Base-by-base conservation (phyloP, 2,888 invertebrate species). In the Erebia ligea region DNA sequence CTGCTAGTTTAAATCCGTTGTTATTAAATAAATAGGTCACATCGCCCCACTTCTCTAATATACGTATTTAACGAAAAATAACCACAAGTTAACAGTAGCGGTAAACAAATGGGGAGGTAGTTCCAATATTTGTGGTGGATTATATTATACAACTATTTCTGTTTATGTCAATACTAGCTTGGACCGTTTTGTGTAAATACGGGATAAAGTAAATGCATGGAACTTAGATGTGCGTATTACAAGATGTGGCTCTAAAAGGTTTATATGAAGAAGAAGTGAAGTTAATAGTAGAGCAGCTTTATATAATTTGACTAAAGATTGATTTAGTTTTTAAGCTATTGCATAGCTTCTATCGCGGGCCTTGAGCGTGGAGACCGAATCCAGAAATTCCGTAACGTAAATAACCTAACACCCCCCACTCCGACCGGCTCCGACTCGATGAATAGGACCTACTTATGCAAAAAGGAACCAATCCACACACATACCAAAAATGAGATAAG, bases 121-220 rank as follows among this genome's bases (percentile, higher is more conserved):
- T 61, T 67, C 61, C 77, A 75, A 77, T 81, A 79, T 79, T 76
- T 74, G 70, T 74, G 72, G 67, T 63, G 58, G 56, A 64, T 67
- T 61, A 67, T 61, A 67, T 67, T 67, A 67, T 52, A 61, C 67
- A 73, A 77, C 76, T 77, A 76, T 78, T 76, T 73, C 74, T 76
- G 70, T 73, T 76, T 75, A 71, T 75, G 77, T 76, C 75, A 76
- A 77, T 76, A 77, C 59, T 21, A 64, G 21, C 65, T 67, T 72
- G 72, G 73, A 73, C 68, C 73, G 71, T 67, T 73, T 70, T 68
- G 74, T 73, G 74, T 74, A 76, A 76, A 77, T 58, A 74, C 65
- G 56, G 66, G 42, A 68, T 71, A 57, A 66, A 71, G 68, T 68
- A 71, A 71, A 71, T 61, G 56, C 68, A 67, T 71, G 50, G 56